Conservation (phyloP, 2,113 vertebrate genomes). For the Mormyrus iriodes region DNA sequence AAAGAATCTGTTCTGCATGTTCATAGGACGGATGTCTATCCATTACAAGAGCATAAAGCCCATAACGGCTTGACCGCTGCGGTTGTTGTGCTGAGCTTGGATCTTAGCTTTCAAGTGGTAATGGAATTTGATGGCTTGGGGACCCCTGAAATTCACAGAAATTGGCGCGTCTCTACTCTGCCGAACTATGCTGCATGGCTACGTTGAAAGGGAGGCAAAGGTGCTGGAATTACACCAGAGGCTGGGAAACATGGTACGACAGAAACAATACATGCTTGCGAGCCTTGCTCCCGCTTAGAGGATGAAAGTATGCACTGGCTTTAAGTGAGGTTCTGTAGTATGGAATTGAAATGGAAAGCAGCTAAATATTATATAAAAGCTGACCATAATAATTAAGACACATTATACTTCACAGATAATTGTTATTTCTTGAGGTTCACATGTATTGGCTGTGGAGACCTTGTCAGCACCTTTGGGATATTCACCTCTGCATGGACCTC, state of each 20-base stretch:
- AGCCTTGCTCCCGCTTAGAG: not conserved
- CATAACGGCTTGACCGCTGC: not conserved
- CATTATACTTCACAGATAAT: not conserved
- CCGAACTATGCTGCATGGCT: not conserved
- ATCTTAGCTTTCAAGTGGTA: constrained; percentile 17
- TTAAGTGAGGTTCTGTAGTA: not conserved
- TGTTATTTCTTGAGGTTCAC: not conserved
- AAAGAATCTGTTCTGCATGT: not conserved
- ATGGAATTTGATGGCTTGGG: not conserved
- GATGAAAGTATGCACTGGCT: not conserved
- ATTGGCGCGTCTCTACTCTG: not conserved
- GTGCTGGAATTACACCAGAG: not conserved
- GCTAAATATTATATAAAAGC: not conserved
- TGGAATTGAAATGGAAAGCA: not conserved
- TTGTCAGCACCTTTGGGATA: not conserved
- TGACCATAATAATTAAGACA: not conserved
- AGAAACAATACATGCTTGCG: not conserved
- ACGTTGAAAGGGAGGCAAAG: not conserved
- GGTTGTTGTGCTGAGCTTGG: not conserved
- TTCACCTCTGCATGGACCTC: not conserved
- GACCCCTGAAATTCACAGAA: not conserved
- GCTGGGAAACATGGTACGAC: not conserved
- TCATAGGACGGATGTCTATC: not conserved
- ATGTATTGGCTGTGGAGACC: not conserved
- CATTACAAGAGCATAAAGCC: not conserved